A percentile compares a stretch with the other conserved stretches of the same genome.
phyloP scores from a whole-genome alignment of 2,888 invertebrate genomes.

The Gymnosoma rotundatum region DNA sequence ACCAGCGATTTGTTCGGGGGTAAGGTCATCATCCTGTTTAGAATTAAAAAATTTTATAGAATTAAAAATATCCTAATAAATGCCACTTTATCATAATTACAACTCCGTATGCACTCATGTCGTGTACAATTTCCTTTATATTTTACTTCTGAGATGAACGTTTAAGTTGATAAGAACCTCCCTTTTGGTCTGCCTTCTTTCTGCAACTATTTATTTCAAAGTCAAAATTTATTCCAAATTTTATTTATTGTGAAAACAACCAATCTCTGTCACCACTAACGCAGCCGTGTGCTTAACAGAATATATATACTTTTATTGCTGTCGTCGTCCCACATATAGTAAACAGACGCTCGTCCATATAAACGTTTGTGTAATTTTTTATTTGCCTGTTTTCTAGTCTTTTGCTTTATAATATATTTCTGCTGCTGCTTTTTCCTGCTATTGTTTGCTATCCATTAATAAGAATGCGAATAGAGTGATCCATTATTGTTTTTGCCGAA shows the following conservation, averaged over 20 bases:
- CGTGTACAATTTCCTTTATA: constrained; percentile 57
- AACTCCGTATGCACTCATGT: constrained; percentile 75
- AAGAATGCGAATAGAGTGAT: constrained; percentile 38
- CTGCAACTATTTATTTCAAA: constrained; percentile 70
- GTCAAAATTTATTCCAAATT: constrained; percentile 66
- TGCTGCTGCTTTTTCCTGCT: constrained; percentile 11
- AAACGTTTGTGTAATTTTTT: neutral
- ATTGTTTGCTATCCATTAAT: constrained; percentile 52
- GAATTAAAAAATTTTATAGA: neutral
- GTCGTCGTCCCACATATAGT: constrained; percentile 61
- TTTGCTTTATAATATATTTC: neutral
- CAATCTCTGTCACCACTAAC: constrained; percentile 15
- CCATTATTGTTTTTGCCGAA: constrained; percentile 55
- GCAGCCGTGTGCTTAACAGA: constrained; percentile 38
- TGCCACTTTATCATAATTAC: constrained; percentile 48
- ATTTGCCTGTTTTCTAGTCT: constrained; percentile 32
- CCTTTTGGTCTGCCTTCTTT: constrained; percentile 67
- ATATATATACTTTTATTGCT: constrained; percentile 21
- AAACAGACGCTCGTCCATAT: constrained; percentile 15
- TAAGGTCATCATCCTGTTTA: constrained; percentile 92
- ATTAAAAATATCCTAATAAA: neutral
- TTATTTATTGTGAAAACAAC: constrained; percentile 8
- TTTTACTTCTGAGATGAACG: constrained; percentile 23
- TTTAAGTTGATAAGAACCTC: constrained; percentile 49
- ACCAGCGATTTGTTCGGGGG: constrained; percentile 95